phyloP scores from a whole-genome alignment of 2,888 invertebrate species.

The Brenthis ino region DNA sequence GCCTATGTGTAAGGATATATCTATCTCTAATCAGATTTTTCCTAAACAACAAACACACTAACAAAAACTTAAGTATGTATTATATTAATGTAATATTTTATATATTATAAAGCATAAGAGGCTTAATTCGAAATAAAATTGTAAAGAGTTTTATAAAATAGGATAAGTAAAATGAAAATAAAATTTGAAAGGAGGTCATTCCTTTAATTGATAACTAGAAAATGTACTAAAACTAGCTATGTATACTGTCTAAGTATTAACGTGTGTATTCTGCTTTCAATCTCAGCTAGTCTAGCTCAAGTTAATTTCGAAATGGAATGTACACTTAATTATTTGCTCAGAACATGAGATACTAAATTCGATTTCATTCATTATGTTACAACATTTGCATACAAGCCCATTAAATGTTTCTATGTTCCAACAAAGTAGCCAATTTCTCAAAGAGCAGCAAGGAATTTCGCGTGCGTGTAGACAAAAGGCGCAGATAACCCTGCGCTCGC shows the following conservation, averaged over 20 bases:
- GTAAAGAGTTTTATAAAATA: no score
- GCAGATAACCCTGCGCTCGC: constrained; percentile 35
- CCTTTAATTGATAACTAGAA: no score
- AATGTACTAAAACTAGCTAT: neutral
- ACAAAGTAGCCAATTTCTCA: constrained; percentile 40
- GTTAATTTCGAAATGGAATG: constrained; percentile 22
- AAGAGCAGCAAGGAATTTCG: constrained; percentile 33
- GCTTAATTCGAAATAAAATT: no score
- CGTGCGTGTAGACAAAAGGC: constrained; percentile 37
- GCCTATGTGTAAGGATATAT: no score
- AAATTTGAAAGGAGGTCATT: no score
- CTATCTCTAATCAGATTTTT: no score
- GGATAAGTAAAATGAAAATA: no score
- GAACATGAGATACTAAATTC: constrained; percentile 24
- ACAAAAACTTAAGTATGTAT: no score
- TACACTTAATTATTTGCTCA: constrained; percentile 23
- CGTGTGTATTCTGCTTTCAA: neutral
- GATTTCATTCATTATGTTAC: constrained; percentile 24
- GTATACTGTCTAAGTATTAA: neutral
- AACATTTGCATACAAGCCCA: constrained; percentile 32
- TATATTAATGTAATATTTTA: no score
- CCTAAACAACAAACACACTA: no score
- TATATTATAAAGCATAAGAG: no score
- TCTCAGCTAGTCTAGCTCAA: constrained; percentile 8
- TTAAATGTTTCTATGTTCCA: constrained; percentile 30